These are phyloP conservation scores for Polyploca ridens DNA, from an alignment of 2,888 invertebrate species.

Conservation along the genomic window DNA sequence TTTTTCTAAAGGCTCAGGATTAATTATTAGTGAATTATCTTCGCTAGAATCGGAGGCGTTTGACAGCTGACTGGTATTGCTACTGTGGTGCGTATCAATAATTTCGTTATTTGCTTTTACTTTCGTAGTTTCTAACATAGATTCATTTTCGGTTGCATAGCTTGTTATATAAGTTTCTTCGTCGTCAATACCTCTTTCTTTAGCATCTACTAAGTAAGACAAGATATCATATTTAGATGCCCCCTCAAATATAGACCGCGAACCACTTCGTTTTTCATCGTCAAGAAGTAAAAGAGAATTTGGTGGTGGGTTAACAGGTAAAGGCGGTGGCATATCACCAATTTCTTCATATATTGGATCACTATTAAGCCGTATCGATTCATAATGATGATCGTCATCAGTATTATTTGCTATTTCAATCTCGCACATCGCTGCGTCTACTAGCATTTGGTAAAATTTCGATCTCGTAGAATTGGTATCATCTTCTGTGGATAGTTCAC, in stretches of 20 bases:
- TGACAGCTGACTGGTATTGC: slow-evolving; percentile 90
- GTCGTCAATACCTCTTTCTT: slow-evolving; percentile 89
- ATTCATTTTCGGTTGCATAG: slow-evolving; percentile 81
- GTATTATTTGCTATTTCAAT: slow-evolving; percentile 86
- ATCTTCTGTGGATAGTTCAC: slow-evolving; percentile 87
- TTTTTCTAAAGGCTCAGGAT: slow-evolving; percentile 84
- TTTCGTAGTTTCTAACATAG: slow-evolving; percentile 80
- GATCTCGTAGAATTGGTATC: slow-evolving; percentile 87
- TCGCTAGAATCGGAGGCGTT: slow-evolving; percentile 94
- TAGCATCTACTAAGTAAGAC: slow-evolving; percentile 94
- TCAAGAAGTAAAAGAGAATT: slow-evolving; percentile 87
- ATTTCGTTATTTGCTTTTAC: slow-evolving; percentile 82
- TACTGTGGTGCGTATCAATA: slow-evolving; percentile 81
- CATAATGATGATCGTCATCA: slow-evolving; percentile 89
- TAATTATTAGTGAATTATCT: slow-evolving; percentile 89
- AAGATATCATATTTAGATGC: slow-evolving; percentile 95
- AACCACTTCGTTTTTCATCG: slow-evolving; percentile 88
- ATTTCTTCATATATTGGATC: slow-evolving; percentile 93
- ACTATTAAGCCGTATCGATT: slow-evolving; percentile 86
- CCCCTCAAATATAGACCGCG: slow-evolving; percentile 90
- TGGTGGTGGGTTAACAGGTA: slow-evolving; percentile 92
- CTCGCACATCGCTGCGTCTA: slow-evolving; percentile 88
- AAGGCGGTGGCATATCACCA: slow-evolving; percentile 90
- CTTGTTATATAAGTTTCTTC: slow-evolving; percentile 89
- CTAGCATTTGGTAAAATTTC: slow-evolving; percentile 90